phyloP scores from a whole-genome alignment of 2,888 invertebrate species.

The Phortica okadai region DNA sequence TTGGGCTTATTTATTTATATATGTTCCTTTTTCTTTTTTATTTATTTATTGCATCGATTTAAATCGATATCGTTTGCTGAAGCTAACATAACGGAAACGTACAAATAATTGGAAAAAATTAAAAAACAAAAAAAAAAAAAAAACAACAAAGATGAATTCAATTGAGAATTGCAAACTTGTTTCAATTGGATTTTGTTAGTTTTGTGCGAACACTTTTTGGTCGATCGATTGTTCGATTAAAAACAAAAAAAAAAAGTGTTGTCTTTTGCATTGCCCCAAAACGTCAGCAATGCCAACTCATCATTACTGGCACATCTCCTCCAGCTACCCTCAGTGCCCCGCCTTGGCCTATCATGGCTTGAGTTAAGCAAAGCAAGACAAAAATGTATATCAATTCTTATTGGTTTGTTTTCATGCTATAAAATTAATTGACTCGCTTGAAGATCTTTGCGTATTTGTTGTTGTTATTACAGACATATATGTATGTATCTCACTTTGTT shows the following conservation, averaged over 20 bases:
- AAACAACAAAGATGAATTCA: too few relatives aligned
- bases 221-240: conserved; percentile 12
- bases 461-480: too few relatives aligned
- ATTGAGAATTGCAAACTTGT: conserved; percentile 52
- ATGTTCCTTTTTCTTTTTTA: conserved; percentile 39
- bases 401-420: conserved; percentile 36
- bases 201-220: conserved; percentile 8
- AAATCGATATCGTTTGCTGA: conserved; percentile 31
- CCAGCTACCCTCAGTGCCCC: too few relatives aligned
- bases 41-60: conserved; percentile 31
- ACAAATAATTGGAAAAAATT: not conserved
- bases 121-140: not conserved
- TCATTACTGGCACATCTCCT: too few relatives aligned
- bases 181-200: conserved; percentile 60
- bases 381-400: conserved; percentile 36
- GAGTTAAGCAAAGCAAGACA: conserved; percentile 39
- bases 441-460: too few relatives aligned
- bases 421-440: not conserved
- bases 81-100: not conserved
- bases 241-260: too few relatives aligned
- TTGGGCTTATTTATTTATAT: conserved; percentile 34
- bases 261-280: not conserved
- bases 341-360: too few relatives aligned
- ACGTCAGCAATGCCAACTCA: not conserved
- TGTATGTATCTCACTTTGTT: too few relatives aligned